These are phyloP conservation scores for Odontamblyopus rebecca DNA, from an alignment of 2,797 vertebrate species.

Conservation along the genomic window DNA sequence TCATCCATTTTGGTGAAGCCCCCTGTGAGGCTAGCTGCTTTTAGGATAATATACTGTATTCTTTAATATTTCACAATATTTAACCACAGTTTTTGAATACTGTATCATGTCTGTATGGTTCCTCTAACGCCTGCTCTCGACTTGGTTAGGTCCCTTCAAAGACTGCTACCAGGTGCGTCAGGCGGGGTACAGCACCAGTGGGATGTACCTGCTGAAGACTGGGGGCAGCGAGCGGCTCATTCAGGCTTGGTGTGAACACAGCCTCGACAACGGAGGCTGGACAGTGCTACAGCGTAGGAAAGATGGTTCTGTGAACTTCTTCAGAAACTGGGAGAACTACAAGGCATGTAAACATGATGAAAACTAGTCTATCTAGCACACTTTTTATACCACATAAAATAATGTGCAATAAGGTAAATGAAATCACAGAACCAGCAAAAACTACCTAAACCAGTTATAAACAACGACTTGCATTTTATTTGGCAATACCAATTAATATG, in stretches of 20 bases:
- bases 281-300: conserved; percentile 93
- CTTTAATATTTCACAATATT: background rate
- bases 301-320: conserved; percentile 97
- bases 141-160: conserved; percentile 86
- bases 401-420: background rate
- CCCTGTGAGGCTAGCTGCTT: background rate
- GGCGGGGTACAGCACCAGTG: conserved; percentile 88
- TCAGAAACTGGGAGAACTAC: conserved; percentile 98
- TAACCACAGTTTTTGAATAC: background rate
- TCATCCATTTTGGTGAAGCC: background rate
- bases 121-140: background rate
- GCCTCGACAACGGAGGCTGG: conserved; percentile 95
- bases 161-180: conserved; percentile 92
- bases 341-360: conserved; percentile 78
- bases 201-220: conserved; percentile 94
- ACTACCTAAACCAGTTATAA: background rate
- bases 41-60: background rate
- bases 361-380: background rate
- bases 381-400: background rate
- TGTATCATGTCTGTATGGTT: background rate
- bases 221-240: conserved; percentile 83
- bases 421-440: background rate
- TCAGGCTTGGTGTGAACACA: conserved; percentile 96
- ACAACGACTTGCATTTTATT: background rate
- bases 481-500: background rate